phyloP scores from a whole-genome alignment of 2,797 vertebrate genomes.

The Phrynocephalus guinanensis region DNA sequence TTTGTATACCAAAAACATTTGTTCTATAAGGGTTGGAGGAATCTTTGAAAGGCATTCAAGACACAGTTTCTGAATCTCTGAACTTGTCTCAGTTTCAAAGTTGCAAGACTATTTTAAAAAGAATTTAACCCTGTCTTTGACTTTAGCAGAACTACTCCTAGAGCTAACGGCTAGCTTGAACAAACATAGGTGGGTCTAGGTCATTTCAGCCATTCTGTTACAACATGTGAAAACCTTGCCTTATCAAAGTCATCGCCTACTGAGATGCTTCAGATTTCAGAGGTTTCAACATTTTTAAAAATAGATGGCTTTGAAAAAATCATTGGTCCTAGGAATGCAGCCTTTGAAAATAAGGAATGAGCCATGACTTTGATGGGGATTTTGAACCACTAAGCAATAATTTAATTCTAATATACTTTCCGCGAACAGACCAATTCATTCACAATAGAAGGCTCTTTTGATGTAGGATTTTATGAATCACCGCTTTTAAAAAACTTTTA shows the following conservation, averaged over 20 bases:
- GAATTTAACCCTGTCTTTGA: background rate
- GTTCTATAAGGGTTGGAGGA: background rate
- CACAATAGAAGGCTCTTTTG: constrained; percentile 4
- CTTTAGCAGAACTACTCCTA: background rate
- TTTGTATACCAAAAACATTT: too few species aligned
- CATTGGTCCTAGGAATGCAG: background rate
- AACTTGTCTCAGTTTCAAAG: background rate
- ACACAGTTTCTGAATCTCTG: background rate
- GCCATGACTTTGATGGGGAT: background rate
- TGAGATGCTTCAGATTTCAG: background rate
- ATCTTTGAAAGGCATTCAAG: background rate
- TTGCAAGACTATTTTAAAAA: too few species aligned
- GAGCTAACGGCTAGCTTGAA: background rate
- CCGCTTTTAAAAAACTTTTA: constrained; percentile 12
- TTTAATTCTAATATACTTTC: constrained; percentile 23
- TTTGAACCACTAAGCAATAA: constrained; percentile 1
- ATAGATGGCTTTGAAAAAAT: background rate
- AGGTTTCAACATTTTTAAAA: constrained; percentile 29
- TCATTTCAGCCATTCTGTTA: background rate
- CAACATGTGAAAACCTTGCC: background rate
- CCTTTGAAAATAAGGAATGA: constrained; percentile 27
- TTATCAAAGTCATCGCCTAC: background rate
- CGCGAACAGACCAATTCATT: background rate
- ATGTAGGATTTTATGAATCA: constrained; percentile 16
- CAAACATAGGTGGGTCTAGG: background rate